Percentiles rank a stretch among this genome's conserved stretches.
These are phyloP conservation scores for Malthinus flaveolus DNA, from an alignment of 2,888 invertebrate genomes.

Conservation along the genomic window DNA sequence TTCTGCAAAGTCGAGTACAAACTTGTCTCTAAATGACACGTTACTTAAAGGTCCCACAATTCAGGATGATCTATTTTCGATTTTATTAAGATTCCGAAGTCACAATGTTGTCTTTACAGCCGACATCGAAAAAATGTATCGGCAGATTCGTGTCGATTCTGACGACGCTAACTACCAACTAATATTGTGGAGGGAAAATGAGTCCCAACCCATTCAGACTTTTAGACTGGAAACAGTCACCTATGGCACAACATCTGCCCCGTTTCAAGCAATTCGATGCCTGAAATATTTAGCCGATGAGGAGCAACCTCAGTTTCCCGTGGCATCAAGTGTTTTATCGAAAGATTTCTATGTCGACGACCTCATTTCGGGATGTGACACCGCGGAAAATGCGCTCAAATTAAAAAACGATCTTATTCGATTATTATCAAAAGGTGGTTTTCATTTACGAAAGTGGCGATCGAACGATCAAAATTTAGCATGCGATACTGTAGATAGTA, in stretches of 20 bases:
- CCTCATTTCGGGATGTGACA: no score
- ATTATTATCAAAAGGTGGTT: no score
- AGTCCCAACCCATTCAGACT: background rate
- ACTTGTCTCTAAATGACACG: no score
- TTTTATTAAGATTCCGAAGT: conserved; percentile 12
- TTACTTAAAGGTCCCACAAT: conserved; percentile 24
- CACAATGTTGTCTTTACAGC: conserved; percentile 12
- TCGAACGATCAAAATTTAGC: no score
- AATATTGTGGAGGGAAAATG: conserved; percentile 17
- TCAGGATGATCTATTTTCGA: conserved; percentile 12
- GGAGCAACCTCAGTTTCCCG: conserved; percentile 3
- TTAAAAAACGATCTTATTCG: no score
- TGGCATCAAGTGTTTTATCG: background rate
- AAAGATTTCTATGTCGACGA: conserved; percentile 21
- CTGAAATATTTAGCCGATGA: conserved; percentile 5
- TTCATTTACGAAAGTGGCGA: no score
- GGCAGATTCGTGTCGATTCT: conserved; percentile 10
- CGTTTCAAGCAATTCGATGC: conserved; percentile 6
- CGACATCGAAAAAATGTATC: conserved; percentile 24
- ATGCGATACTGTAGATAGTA: no score
- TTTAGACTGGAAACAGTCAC: conserved; percentile 11
- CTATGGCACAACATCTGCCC: conserved; percentile 3
- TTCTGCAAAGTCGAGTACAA: no score
- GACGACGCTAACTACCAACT: conserved; percentile 7
- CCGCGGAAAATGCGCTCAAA: no score